A percentile compares a stretch with the other conserved stretches of the same genome.
These are phyloP conservation scores for Benthosema pterotum DNA, from an alignment of 2,797 vertebrate genomes.

Conservation along the genomic window DNA sequence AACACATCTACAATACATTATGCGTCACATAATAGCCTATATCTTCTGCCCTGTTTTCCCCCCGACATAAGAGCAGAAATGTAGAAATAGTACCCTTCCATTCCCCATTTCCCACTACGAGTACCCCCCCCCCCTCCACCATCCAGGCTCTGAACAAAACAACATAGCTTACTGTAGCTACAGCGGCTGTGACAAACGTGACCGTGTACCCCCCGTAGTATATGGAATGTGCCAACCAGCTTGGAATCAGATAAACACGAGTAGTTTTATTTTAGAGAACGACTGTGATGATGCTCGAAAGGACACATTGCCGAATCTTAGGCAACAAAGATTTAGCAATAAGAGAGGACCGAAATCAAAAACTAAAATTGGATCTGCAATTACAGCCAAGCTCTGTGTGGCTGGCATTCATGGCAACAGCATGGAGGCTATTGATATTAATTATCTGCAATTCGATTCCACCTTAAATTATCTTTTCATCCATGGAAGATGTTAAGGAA, in stretches of 20 bases:
- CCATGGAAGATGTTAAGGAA: not conserved
- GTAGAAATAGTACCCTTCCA: constrained; percentile 6
- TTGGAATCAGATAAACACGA: constrained; percentile 48
- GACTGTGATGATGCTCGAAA: constrained; percentile 12
- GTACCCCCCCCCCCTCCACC: not conserved
- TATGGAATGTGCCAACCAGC: constrained; percentile 59
- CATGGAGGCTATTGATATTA: constrained; percentile 33
- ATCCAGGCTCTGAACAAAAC: constrained; percentile 18
- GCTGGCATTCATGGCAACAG: constrained; percentile 8
- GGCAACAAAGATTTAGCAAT: constrained; percentile 12
- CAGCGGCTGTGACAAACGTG: constrained; percentile 32
- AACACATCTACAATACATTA: no score
- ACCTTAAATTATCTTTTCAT: not conserved
- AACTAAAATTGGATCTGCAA: constrained; percentile 43
- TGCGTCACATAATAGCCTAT: no score
- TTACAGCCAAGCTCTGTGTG: constrained; percentile 15
- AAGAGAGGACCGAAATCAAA: not conserved
- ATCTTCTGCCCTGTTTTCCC: not conserved
- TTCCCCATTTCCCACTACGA: not conserved
- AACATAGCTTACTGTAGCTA: constrained; percentile 20
- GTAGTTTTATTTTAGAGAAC: constrained; percentile 24
- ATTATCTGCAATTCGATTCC: constrained; percentile 2
- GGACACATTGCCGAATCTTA: constrained; percentile 36
- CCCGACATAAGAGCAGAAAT: constrained; percentile 1
- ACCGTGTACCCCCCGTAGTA: constrained; percentile 43